phyloP scores from a whole-genome alignment of 2,113 vertebrate species.

The Strix uralensis region DNA sequence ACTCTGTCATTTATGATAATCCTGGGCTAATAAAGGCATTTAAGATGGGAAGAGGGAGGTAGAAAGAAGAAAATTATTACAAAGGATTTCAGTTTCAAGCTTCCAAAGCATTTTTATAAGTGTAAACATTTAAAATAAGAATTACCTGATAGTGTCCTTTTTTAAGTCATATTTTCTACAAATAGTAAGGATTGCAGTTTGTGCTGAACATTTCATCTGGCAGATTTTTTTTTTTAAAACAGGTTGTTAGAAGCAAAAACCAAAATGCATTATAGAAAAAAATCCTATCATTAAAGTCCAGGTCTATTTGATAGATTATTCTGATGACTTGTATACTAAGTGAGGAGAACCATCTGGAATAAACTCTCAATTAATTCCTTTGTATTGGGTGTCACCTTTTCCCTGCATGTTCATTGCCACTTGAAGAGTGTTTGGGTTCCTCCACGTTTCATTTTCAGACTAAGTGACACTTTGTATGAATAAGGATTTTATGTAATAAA shows the following conservation, averaged over 20 bases:
- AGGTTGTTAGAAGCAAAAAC: constrained; percentile 69
- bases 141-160: constrained; percentile 75
- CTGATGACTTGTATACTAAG: constrained; percentile 75
- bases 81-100: constrained; percentile 71
- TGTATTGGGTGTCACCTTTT: constrained; percentile 73
- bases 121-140: constrained; percentile 77
- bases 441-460: background rate
- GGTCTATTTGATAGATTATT: constrained; percentile 76
- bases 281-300: constrained; percentile 61
- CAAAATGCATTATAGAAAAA: constrained; percentile 72
- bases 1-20: constrained; percentile 62
- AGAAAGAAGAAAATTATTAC: constrained; percentile 56
- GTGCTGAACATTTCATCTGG: constrained; percentile 74
- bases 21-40: constrained; percentile 63
- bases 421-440: background rate
- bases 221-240: constrained; percentile 54
- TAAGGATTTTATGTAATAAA: background rate
- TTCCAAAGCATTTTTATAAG: constrained; percentile 82
- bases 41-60: constrained; percentile 61
- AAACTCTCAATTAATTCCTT: constrained; percentile 81
- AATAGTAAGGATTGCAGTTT: constrained; percentile 72
- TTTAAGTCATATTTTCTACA: constrained; percentile 76
- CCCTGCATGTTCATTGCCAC: constrained; percentile 46
- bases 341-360: constrained; percentile 79
- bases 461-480: background rate